These are phyloP conservation scores for Omphaloscelis lunosa DNA, from an alignment of 2,888 invertebrate species.

Conservation along the genomic window DNA sequence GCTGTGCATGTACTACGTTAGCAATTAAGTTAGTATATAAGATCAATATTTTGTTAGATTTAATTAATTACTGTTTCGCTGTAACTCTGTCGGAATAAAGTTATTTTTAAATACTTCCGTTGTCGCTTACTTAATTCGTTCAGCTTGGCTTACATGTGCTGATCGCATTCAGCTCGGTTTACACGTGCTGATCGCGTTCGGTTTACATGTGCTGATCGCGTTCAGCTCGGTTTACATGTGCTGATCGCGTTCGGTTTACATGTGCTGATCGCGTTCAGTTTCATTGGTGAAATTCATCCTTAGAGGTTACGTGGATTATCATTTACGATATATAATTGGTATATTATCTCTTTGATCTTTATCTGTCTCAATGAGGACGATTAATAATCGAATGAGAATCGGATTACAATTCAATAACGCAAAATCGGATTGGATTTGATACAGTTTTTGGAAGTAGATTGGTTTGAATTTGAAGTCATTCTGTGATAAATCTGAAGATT, in stretches of 20 bases:
- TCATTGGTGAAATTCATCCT: neutral
- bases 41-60: too few relatives aligned
- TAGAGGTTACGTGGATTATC: constrained; percentile 9
- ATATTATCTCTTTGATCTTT: constrained; percentile 39
- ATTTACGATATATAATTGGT: constrained; percentile 21
- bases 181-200: too few relatives aligned
- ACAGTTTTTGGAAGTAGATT: neutral
- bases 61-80: too few relatives aligned
- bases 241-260: neutral
- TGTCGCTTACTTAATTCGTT: too few relatives aligned
- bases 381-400: constrained; percentile 33
- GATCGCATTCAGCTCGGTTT: neutral
- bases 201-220: neutral
- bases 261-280: neutral
- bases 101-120: too few relatives aligned
- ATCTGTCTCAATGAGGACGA: constrained; percentile 8
- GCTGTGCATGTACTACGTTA: too few relatives aligned
- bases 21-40: too few relatives aligned
- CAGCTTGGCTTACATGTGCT: neutral
- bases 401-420: constrained; percentile 29
- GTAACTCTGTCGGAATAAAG: too few relatives aligned
- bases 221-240: neutral
- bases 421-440: constrained; percentile 21
- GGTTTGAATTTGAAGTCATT: neutral
- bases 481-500: neutral